These are phyloP conservation scores for Scyliorhinus canicula DNA, from an alignment of 2,797 vertebrate genomes.

Conservation along the genomic window DNA sequence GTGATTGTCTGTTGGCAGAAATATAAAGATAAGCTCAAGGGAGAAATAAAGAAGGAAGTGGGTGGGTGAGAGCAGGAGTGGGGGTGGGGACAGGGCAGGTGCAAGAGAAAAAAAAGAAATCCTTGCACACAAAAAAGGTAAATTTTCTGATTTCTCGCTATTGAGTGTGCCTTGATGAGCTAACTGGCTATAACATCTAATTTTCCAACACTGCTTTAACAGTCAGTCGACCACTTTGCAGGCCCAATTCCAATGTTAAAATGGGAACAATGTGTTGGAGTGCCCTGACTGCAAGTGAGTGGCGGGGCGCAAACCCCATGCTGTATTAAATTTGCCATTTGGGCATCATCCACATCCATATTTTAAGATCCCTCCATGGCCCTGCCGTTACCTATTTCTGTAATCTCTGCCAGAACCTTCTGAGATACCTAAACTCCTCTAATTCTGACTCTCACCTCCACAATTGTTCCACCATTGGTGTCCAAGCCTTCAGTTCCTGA, in stretches of 20 bases:
- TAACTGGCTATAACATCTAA: background rate
- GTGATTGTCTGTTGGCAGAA: background rate
- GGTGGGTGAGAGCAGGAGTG: background rate
- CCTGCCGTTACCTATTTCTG: too few species aligned
- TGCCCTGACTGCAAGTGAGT: background rate
- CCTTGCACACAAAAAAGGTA: background rate
- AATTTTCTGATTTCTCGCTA: background rate
- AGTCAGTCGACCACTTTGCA: background rate
- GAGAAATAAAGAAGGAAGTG: background rate
- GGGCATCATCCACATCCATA: background rate
- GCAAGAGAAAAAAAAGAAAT: background rate
- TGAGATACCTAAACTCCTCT: too few species aligned
- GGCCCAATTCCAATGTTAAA: background rate
- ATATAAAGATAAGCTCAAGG: background rate
- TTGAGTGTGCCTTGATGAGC: background rate
- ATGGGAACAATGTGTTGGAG: background rate
- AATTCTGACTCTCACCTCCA: too few species aligned
- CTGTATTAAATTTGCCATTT: background rate
- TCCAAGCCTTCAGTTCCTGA: too few species aligned
- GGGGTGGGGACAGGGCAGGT: background rate
- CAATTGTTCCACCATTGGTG: too few species aligned
- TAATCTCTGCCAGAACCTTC: too few species aligned
- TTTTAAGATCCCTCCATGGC: too few species aligned
- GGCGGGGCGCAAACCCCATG: background rate
- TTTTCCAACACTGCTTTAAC: background rate